These are phyloP conservation scores for Cercopithecus mitis DNA, from an alignment of 2,797 vertebrate species.

Conservation along the genomic window DNA sequence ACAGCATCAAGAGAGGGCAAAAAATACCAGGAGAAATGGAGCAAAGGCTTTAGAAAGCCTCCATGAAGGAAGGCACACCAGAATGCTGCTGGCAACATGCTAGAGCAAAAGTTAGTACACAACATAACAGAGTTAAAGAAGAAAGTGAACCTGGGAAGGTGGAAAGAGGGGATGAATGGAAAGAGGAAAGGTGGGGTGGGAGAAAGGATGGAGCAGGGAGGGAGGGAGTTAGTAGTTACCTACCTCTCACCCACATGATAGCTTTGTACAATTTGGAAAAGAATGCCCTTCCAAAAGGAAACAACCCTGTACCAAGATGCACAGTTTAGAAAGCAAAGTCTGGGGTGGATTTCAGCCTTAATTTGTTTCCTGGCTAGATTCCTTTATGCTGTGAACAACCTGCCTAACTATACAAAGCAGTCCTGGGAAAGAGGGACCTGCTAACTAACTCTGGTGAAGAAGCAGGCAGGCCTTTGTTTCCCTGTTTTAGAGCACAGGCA, in stretches of 20 bases:
- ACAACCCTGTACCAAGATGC: not conserved
- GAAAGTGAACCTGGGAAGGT: not conserved
- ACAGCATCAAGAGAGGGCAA: not conserved
- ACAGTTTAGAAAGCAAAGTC: not conserved
- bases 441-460: not conserved
- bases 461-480: not conserved
- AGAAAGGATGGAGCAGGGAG: not conserved
- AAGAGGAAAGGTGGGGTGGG: not conserved
- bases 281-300: not conserved
- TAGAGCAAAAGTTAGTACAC: not conserved
- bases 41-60: not conserved
- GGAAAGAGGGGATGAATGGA: not conserved
- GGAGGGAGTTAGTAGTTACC: not conserved
- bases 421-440: not conserved
- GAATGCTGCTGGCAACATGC: not conserved
- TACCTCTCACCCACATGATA: not conserved
- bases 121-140: not conserved
- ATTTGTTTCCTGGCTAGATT: not conserved
- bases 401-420: not conserved
- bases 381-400: not conserved
- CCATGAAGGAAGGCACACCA: not conserved
- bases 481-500: not conserved
- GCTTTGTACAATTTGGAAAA: slow-evolving; percentile 13
- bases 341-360: not conserved
- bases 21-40: not conserved